These are phyloP conservation scores for Typhlomys cinereus DNA, from an alignment of 2,113 vertebrate species.

Conservation along the genomic window DNA sequence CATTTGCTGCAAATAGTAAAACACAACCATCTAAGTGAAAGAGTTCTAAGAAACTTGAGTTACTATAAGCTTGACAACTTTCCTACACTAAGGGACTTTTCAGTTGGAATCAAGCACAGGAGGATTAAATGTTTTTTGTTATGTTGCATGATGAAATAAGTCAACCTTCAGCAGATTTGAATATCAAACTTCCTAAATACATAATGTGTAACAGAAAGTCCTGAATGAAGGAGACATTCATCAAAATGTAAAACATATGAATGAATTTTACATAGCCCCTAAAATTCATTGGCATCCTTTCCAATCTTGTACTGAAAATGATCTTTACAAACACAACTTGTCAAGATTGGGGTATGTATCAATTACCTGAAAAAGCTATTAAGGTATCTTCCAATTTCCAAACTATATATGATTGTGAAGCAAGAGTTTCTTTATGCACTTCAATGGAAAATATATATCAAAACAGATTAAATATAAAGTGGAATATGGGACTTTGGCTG, in stretches of 20 bases:
- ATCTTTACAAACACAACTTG: neutral
- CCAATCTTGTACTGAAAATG: neutral
- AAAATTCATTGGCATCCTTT: neutral
- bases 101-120: neutral
- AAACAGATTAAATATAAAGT: neutral
- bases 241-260: neutral
- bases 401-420: neutral
- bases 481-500: neutral
- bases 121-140: neutral
- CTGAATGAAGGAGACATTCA: neutral
- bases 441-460: neutral
- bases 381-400: neutral
- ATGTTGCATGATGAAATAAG: neutral
- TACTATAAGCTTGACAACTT: neutral
- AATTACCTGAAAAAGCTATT: slow-evolving; percentile 34
- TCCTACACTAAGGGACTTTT: neutral
- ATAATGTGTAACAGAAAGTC: neutral
- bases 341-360: neutral
- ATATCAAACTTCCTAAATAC: slow-evolving; percentile 24
- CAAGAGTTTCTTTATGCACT: slow-evolving; percentile 11
- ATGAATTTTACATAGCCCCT: neutral
- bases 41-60: neutral
- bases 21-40: neutral
- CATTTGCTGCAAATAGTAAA: neutral
- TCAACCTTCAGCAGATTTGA: slow-evolving; percentile 1